Conservation (phyloP, 2,113 vertebrate genomes). For the Melanostigma gelatinosum region DNA sequence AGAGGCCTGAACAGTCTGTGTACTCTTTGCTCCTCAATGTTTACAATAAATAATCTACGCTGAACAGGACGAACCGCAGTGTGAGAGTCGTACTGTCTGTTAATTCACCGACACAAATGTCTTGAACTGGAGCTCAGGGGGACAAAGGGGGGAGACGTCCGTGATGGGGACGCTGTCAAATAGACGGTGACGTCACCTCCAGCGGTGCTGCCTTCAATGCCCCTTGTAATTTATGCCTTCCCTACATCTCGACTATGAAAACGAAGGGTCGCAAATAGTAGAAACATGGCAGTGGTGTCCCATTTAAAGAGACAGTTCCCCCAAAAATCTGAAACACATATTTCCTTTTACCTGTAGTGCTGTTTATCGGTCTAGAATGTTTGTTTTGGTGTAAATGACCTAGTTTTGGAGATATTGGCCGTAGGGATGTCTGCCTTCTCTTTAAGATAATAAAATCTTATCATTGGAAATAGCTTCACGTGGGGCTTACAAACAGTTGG, state of each 20-base stretch:
- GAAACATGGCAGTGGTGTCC: too few species aligned
- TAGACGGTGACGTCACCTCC: slow-evolving; percentile 57
- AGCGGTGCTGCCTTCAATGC: slow-evolving; percentile 53
- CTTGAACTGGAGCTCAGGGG: not conserved
- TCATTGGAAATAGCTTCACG: not conserved
- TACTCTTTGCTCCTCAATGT: slow-evolving; percentile 16
- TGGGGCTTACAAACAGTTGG: not conserved
- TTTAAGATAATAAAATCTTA: not conserved
- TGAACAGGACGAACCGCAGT: not conserved
- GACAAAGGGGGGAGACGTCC: slow-evolving; percentile 48
- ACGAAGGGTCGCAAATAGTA: not conserved
- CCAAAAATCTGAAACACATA: not conserved
- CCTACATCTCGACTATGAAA: not conserved
- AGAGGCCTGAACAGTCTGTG: not conserved
- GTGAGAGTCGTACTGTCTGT: slow-evolving; percentile 25
- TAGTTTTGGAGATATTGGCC: too few species aligned
- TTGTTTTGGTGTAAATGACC: too few species aligned
- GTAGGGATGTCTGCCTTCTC: not conserved
- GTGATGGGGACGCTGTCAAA: slow-evolving; percentile 22
- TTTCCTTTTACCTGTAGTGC: not conserved
- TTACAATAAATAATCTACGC: slow-evolving; percentile 60
- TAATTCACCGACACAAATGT: not conserved
- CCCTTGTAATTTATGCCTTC: not conserved
- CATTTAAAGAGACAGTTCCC: not conserved
- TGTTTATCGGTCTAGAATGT: not conserved